These are phyloP conservation scores for Esox masquinongy DNA, from an alignment of 2,797 vertebrate genomes.

Conservation along the genomic window DNA sequence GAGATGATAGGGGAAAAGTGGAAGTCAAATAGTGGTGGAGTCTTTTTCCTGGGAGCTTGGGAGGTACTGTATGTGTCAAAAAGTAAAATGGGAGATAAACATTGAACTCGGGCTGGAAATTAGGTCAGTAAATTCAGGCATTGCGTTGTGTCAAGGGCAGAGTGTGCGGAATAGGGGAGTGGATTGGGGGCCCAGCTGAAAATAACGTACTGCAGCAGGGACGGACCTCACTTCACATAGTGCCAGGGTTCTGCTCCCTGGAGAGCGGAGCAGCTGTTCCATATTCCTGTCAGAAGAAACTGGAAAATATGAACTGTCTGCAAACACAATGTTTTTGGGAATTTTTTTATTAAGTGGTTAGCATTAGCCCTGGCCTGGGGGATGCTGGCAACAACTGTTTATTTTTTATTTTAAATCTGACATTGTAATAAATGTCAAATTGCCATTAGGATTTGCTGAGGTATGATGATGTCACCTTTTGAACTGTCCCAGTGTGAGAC, in stretches of 20 bases:
- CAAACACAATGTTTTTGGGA: conserved; percentile 29
- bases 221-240: conserved; percentile 54
- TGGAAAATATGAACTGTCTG: conserved; percentile 29
- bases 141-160: conserved; percentile 52
- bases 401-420: conserved; percentile 29
- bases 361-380: conserved; percentile 43
- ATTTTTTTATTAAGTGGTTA: conserved; percentile 54
- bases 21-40: conserved; percentile 31
- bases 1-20: conserved; percentile 20
- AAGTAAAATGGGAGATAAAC: conserved; percentile 59
- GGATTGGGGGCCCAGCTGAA: conserved; percentile 56
- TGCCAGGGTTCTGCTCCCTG: conserved; percentile 61
- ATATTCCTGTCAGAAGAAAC: conserved; percentile 51
- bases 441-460: conserved; percentile 30
- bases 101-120: conserved; percentile 58
- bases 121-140: conserved; percentile 69
- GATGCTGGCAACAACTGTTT: conserved; percentile 52
- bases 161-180: conserved; percentile 20
- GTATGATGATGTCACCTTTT: conserved; percentile 35
- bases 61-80: conserved; percentile 48
- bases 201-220: conserved; percentile 70
- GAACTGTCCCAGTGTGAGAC: conserved; percentile 40
- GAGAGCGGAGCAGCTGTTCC: conserved; percentile 69
- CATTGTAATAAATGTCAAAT: conserved; percentile 43
- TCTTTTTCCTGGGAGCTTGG: conserved; percentile 12